A percentile compares a stretch with the other conserved stretches of the same genome.
Evolutionary conservation across 2,113 vertebrate genomes (phyloP).

Genomic region (Oncorhynchus keta): DNA sequence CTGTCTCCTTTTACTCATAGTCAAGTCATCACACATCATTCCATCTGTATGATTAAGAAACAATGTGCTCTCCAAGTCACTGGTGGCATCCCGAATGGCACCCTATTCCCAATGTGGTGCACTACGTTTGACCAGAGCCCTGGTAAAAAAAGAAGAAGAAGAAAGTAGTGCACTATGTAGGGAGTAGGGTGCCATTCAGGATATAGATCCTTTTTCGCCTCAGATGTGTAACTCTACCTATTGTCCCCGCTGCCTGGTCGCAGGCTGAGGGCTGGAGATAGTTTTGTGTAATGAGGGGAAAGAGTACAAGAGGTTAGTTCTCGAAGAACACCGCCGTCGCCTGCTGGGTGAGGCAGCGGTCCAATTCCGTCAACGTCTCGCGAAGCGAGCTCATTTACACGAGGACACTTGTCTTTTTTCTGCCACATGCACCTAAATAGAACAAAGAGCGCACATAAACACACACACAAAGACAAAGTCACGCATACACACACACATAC

Average conservation of each 20-base stretch:
- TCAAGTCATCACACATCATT: constrained; percentile 7
- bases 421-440: not conserved
- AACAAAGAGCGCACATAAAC: not conserved
- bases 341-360: constrained; percentile 4
- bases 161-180: too few species aligned
- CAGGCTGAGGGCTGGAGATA: not conserved
- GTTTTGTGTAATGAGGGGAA: not conserved
- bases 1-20: constrained; percentile 8
- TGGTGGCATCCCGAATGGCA: too few species aligned
- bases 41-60: constrained; percentile 19
- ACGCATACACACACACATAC: not conserved
- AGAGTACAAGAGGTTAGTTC: too few species aligned
- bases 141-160: too few species aligned
- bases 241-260: not conserved
- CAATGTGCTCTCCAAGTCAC: not conserved
- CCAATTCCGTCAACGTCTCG: constrained; percentile 31
- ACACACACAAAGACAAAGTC: not conserved
- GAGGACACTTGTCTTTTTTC: constrained; percentile 9
- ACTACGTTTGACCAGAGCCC: not conserved
- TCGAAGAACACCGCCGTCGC: not conserved
- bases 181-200: too few species aligned
- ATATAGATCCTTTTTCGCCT: too few species aligned
- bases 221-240: not conserved
- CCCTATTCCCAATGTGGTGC: constrained; percentile 12
- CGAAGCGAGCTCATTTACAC: constrained; percentile 18